Base-by-base conservation (phyloP, 1,140 invertebrate genomes). In the Drusus annulatus region DNA sequence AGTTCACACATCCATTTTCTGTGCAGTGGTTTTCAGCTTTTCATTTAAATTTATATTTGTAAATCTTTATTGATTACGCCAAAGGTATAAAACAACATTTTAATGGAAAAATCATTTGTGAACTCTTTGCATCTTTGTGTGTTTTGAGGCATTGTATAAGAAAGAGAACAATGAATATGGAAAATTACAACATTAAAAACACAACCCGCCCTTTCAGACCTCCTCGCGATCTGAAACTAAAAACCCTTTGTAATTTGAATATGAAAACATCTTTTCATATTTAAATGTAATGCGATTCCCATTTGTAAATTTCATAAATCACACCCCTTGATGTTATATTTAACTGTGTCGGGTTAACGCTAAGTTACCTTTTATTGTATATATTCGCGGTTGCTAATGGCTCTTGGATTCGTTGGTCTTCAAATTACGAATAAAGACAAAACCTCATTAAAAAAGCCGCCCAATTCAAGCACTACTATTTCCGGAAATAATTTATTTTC, bases 251-350 rank as follows among this genome's bases (percentile, higher is more conserved):
- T 68, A 50, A 19, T 68, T 36, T 77, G 21, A 63, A 62, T 17
- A 51, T 77, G 63, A 77, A 77, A 65, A 21, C 45, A 62, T 62
- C 58, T n/a, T 71, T 62, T 74, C 28, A 74, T 60, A 73, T 79
- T 79, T 79, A 79, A 79, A 79, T 50, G 25, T 74, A 79, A 79
- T 79, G 71, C 68, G 54, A 63, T 74, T 79, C 78, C 23, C 78
- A 73, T 79, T 79, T 73, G 78, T 63, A 56, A 77, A 50, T 51
- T 15, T 56, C 56, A 58, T 58, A 75, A 75, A 75, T 56, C 73
- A 56, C 54, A 58, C 25, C 52, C 52, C 25, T 54, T 28, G 25
- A 25, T 28, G 25, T 75, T 58, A 36, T 75, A 17, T 75, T 75
- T 58, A 25, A 50, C 21, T 19, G 15, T n/a, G 73, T 31, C 36